Evolutionary conservation across 2,888 invertebrate species (phyloP), one percentile per base, ranked within the genome.

Genomic region (Drosophila histrio): DNA sequence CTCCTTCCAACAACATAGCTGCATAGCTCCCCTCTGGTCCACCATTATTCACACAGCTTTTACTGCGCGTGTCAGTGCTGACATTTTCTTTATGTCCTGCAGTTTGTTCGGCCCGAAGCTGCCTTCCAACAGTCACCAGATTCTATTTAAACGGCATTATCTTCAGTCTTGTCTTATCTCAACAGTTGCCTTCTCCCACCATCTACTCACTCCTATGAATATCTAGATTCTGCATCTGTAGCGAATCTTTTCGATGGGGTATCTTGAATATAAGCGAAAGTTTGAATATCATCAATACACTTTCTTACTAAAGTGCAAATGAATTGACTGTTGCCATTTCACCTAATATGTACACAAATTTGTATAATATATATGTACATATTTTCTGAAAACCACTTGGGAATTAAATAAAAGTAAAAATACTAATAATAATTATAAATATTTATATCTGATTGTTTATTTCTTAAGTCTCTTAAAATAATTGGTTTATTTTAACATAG

Each of bases 121-220:
- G 44, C 54, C 63, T 38, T 38, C 38, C 54, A 56, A 53, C 59
- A 56, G 57, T 56, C 60, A 43, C 53, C 59, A 54, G 82, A 79
- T 88, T 88, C 84, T 88, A 88, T 88, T 87, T 87, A 84, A 83
- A 87, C 65, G 66, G 81, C 81, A 80, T 88, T 88, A 88, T 83
- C 75, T 83, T 70, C 49, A 57, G 66, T 50, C 67, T 49, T 68
- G 67, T 66, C 78, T 68, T 74, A 76, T 73, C 72, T 72, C 41
- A 11, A 46, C 32, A 24, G 26, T 59, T 54, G 46, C 46, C 63
- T 47, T 43, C 47, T 30, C 34, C 36, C 22, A 21, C 28, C 38
- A 30, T 17, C 52, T 32, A 8, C 28, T 11, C 41, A 44, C 34
- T 38, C 38, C 19, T 21, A 21, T 5, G 38, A 24, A 26, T 43